phyloP scores from a whole-genome alignment of 30 jellyfish, hydroid and myxozoan genomes.

The Morbakka virulenta region DNA sequence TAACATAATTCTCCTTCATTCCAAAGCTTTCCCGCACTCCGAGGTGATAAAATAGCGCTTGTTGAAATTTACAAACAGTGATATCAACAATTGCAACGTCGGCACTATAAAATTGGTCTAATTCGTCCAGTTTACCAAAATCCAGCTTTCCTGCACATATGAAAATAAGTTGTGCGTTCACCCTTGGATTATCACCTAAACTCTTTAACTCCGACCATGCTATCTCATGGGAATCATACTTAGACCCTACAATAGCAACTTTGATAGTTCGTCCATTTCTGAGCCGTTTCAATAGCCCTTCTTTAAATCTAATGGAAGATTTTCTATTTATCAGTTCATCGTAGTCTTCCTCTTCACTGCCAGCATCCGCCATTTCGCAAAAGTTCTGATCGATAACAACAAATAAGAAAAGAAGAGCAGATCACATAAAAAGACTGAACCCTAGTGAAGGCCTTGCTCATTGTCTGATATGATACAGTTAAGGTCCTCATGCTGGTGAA shows the following conservation, averaged over 20 bases:
- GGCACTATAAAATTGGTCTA: conserved; percentile 86
- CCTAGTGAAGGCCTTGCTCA: no score
- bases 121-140: conserved; percentile 81
- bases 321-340: not conserved
- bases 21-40: conserved; percentile 99
- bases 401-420: no score
- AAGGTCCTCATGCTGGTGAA: no score
- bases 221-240: not conserved
- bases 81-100: conserved; percentile 93
- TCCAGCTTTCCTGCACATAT: conserved; percentile 77
- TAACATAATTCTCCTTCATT: conserved; percentile 85
- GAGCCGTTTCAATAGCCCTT: not conserved
- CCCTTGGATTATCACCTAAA: not conserved
- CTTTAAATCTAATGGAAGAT: not conserved
- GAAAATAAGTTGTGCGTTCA: conserved; percentile 50
- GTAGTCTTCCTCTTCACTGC: no score
- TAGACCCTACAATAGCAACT: not conserved
- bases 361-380: no score
- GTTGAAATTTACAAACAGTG: conserved; percentile 58
- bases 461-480: no score
- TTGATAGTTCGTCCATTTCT: not conserved
- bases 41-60: conserved; percentile 88
- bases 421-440: no score
- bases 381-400: no score
- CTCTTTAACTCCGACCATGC: not conserved